phyloP scores from a whole-genome alignment of 2,797 vertebrate species.

The Sebastes trivittatus region DNA sequence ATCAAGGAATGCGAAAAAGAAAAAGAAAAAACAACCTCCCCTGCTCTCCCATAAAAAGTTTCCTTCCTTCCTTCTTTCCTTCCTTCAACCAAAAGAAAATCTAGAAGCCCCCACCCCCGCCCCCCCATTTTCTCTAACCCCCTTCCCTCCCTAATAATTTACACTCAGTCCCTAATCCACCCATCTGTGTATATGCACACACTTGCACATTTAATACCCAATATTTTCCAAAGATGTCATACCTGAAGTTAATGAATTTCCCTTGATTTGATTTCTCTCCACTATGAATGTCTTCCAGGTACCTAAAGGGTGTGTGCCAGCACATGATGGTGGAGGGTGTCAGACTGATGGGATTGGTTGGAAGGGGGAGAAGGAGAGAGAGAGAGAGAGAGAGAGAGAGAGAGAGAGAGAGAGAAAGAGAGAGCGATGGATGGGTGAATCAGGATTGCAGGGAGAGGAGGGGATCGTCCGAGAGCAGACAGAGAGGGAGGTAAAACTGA shows the following conservation, averaged over 20 bases:
- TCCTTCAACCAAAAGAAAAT: background rate
- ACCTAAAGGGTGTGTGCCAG: slow-evolving; percentile 48
- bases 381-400: background rate
- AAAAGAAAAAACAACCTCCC: no score
- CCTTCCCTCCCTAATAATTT: background rate
- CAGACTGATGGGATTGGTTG: slow-evolving; percentile 54
- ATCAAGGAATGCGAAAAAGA: background rate
- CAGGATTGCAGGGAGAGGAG: slow-evolving; percentile 29
- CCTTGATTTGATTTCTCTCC: slow-evolving; percentile 38
- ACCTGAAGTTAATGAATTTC: slow-evolving; percentile 36
- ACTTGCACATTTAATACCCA: background rate
- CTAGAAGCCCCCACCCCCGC: no score
- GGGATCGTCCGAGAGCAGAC: slow-evolving; percentile 62
- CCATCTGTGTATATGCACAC: background rate
- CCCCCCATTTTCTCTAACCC: background rate
- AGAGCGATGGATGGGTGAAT: slow-evolving; percentile 55
- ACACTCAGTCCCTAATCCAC: background rate
- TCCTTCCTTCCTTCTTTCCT: background rate
- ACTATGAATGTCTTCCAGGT: slow-evolving; percentile 59
- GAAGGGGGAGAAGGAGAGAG: slow-evolving; percentile 23
- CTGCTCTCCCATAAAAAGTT: background rate
- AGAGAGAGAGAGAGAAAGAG: background rate
- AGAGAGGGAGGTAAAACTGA: slow-evolving; percentile 80
- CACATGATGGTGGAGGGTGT: slow-evolving; percentile 39
- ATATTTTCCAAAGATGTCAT: slow-evolving; percentile 28